Evolutionary conservation across 2,113 vertebrate species (phyloP).

Genomic region (Aythya baeri): DNA sequence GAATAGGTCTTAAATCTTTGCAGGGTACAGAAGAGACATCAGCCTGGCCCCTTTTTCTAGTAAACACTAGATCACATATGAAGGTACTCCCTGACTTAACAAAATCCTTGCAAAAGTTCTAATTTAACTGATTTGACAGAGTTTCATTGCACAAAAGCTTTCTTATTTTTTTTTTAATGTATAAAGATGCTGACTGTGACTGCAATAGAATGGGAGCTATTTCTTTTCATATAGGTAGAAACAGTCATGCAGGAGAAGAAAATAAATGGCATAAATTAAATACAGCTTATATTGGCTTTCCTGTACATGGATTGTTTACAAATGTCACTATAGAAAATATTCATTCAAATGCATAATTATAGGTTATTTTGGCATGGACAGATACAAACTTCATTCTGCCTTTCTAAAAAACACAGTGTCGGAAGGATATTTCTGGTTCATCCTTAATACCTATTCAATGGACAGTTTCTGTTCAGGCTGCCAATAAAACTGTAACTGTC

Average conservation of each 20-base stretch:
- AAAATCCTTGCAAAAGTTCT: neutral
- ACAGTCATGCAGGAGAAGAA: neutral
- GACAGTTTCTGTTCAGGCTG: neutral
- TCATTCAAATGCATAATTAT: neutral
- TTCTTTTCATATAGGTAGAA: neutral
- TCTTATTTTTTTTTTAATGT: neutral
- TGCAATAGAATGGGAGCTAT: neutral
- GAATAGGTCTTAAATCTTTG: neutral
- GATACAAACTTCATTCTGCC: neutral
- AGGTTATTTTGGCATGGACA: neutral
- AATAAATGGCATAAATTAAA: neutral
- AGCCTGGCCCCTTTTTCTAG: neutral
- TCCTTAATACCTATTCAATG: neutral
- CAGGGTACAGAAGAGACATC: neutral
- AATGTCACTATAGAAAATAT: neutral
- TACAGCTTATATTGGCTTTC: neutral
- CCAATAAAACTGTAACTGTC: neutral
- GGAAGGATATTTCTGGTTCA: neutral
- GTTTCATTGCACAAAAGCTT: neutral
- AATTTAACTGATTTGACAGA: neutral
- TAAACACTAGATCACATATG: neutral
- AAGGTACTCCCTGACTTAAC: neutral
- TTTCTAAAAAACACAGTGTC: neutral
- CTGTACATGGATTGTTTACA: neutral
- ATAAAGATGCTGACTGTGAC: neutral